Percentiles rank a stretch among this genome's conserved stretches.
Evolutionary conservation across 2,113 vertebrate genomes (phyloP).

Genomic region (Collichthys lucidus): DNA sequence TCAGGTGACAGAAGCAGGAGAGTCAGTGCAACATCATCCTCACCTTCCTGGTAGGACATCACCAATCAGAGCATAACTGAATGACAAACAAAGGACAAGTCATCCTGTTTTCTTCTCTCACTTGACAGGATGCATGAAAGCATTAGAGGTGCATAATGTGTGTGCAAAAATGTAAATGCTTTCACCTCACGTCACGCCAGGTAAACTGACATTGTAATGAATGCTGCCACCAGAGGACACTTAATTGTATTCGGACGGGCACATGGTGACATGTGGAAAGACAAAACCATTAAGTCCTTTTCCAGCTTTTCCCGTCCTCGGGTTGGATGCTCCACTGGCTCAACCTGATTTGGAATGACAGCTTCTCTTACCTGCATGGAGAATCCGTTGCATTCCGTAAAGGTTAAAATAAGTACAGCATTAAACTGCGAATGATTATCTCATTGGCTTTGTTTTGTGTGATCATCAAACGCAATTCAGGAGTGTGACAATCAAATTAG

Average conservation of each 20-base stretch:
- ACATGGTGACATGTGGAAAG: slow-evolving; percentile 54
- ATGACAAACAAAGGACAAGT: slow-evolving; percentile 61
- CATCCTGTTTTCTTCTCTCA: slow-evolving; percentile 5
- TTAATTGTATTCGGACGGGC: slow-evolving; percentile 61
- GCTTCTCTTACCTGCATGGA: slow-evolving; percentile 60
- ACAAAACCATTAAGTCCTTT: slow-evolving; percentile 69
- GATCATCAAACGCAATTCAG: slow-evolving; percentile 77
- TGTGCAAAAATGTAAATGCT: slow-evolving; percentile 45
- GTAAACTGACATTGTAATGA: slow-evolving; percentile 46
- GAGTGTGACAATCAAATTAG: slow-evolving; percentile 81
- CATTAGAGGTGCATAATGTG: slow-evolving; percentile 33
- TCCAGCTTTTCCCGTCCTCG: slow-evolving; percentile 54
- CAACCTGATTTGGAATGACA: slow-evolving; percentile 68
- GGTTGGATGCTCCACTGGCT: slow-evolving; percentile 56
- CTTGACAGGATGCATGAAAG: slow-evolving; percentile 16
- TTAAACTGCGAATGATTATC: slow-evolving; percentile 70
- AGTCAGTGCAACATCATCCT: slow-evolving; percentile 23
- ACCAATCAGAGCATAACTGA: slow-evolving; percentile 12
- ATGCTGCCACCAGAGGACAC: slow-evolving; percentile 51
- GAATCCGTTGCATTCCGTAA: slow-evolving; percentile 53
- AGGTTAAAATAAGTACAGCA: slow-evolving; percentile 66
- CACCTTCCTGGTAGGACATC: slow-evolving; percentile 22
- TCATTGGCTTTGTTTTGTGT: slow-evolving; percentile 71
- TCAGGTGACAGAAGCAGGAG: slow-evolving; percentile 33
- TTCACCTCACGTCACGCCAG: slow-evolving; percentile 50